Evolutionary conservation across 1,140 invertebrate species (phyloP).

Genomic region (Argopecten irradians): DNA sequence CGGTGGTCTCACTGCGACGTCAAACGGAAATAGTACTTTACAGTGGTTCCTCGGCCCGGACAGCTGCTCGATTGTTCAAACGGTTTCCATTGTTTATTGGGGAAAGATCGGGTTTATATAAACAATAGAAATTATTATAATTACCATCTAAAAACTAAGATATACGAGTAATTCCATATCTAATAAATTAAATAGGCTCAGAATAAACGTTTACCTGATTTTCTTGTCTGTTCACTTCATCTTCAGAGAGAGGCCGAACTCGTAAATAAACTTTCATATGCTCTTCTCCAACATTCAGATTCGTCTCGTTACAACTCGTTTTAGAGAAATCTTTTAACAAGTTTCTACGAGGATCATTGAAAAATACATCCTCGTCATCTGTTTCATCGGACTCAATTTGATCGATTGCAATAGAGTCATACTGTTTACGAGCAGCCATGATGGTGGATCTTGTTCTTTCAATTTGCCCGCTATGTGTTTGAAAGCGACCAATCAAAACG

Average conservation of each 20-base stretch:
- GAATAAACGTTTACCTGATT: conserved; percentile 64
- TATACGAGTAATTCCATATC: neutral
- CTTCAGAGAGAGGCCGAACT: conserved; percentile 69
- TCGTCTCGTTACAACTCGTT: neutral
- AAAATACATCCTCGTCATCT: conserved; percentile 5
- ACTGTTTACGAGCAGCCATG: neutral
- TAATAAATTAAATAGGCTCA: neutral
- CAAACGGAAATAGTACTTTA: no score
- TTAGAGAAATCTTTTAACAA: conserved; percentile 5
- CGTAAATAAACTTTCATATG: conserved; percentile 72
- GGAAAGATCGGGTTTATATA: neutral
- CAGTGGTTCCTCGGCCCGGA: no score
- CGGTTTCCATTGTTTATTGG: no score
- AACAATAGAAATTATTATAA: neutral
- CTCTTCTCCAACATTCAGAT: conserved; percentile 53
- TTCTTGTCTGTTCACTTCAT: conserved; percentile 63
- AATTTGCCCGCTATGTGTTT: conserved; percentile 9
- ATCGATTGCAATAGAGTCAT: neutral
- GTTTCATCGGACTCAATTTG: neutral
- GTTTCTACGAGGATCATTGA: neutral
- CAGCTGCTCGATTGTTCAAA: no score
- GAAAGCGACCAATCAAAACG: neutral
- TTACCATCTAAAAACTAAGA: conserved; percentile 8
- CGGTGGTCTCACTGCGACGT: no score
- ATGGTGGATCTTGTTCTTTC: conserved; percentile 1